Conservation (phyloP, 2,888 invertebrate species). For the Pollenia labialis region DNA sequence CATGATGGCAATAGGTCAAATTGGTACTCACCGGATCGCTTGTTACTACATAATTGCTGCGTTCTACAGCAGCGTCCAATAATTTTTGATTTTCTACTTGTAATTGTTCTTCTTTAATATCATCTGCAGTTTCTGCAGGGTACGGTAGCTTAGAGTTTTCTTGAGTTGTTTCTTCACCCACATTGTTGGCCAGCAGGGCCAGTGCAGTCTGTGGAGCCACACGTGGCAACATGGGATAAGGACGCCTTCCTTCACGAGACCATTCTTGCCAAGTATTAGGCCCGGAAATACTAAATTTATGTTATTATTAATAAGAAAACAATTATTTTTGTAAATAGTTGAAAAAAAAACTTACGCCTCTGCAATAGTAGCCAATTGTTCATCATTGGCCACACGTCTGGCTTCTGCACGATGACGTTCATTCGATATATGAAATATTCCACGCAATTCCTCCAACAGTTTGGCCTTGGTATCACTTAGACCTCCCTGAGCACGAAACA, state of each 20-base stretch:
- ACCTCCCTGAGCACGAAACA: constrained; percentile 95
- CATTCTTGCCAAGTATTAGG: constrained; percentile 90
- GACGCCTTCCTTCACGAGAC: constrained; percentile 93
- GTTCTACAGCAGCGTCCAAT: constrained; percentile 56
- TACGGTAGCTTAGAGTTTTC: constrained; percentile 87
- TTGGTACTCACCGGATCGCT: constrained; percentile 83
- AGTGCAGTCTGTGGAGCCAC: constrained; percentile 94
- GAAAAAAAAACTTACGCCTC: constrained; percentile 88
- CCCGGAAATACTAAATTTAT: constrained; percentile 86
- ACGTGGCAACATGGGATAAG: constrained; percentile 92
- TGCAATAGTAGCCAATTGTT: constrained; percentile 94
- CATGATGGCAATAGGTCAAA: not conserved
- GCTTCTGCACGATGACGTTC: constrained; percentile 97
- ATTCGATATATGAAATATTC: constrained; percentile 92
- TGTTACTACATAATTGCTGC: constrained; percentile 77
- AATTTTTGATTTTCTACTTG: constrained; percentile 73
- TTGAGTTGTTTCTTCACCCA: constrained; percentile 87
- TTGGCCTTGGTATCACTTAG: constrained; percentile 93
- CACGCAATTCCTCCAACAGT: constrained; percentile 92
- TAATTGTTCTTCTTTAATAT: constrained; percentile 75
- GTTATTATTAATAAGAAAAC: constrained; percentile 31
- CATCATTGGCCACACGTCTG: constrained; percentile 95
- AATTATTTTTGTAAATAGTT: not conserved
- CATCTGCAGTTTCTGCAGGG: constrained; percentile 84
- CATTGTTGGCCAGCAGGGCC: constrained; percentile 92